Evolutionary conservation across 2,888 invertebrate species (phyloP).

Genomic region (Sarcophaga caerulescens): DNA sequence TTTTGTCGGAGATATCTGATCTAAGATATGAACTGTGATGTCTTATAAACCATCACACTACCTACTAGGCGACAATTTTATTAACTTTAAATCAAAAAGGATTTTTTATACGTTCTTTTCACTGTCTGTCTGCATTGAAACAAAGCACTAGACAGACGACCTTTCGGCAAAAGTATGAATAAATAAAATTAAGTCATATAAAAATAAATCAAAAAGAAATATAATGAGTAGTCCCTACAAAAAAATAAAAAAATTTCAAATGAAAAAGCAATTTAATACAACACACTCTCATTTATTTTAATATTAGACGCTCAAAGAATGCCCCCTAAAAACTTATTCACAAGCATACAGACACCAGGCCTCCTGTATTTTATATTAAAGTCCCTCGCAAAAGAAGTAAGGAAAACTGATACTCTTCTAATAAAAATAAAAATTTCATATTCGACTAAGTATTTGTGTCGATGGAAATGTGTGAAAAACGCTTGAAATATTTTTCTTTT

Average conservation of each 20-base stretch:
- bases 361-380: no score
- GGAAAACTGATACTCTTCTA: no score
- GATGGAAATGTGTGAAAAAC: constrained; percentile 10
- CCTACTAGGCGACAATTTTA: not conserved
- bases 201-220: not conserved
- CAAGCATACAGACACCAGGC: no score
- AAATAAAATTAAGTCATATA: not conserved
- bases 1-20: no score
- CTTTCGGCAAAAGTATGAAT: constrained; percentile 27
- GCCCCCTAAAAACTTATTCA: no score
- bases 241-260: not conserved
- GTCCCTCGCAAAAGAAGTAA: no score
- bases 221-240: not conserved
- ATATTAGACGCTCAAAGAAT: no score
- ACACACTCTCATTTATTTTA: no score
- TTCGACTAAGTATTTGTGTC: no score
- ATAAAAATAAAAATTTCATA: no score
- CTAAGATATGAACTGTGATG: no score
- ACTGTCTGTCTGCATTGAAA: not conserved
- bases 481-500: constrained; percentile 37
- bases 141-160: not conserved
- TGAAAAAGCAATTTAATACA: not conserved
- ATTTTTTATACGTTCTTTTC: not conserved
- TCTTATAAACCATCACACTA: no score
- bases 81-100: not conserved